Percentiles rank a stretch among this genome's conserved stretches.
These are phyloP conservation scores for Pelecanoides urinatrix DNA, from an alignment of 2,113 vertebrate genomes.

Conservation along the genomic window DNA sequence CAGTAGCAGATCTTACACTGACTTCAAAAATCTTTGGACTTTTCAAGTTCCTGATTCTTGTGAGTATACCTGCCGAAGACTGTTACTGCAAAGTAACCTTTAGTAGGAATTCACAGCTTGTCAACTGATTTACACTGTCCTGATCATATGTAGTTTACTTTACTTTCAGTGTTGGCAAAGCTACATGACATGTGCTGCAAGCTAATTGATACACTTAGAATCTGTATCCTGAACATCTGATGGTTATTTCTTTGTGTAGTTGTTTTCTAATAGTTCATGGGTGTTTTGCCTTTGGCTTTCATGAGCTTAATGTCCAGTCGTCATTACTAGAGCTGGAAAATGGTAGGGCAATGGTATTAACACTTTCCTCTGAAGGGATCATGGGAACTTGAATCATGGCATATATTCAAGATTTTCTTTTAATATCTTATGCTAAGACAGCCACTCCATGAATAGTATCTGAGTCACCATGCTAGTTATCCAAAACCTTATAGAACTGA, in stretches of 20 bases:
- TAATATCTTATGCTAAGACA: neutral
- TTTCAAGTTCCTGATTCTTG: neutral
- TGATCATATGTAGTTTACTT: neutral
- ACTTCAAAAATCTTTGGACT: neutral
- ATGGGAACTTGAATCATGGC: neutral
- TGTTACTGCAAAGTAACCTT: neutral
- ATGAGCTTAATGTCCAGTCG: neutral
- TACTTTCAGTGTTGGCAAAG: neutral
- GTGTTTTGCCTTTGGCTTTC: neutral
- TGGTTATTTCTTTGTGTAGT: neutral
- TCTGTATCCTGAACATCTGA: neutral
- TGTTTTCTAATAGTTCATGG: neutral
- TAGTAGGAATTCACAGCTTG: neutral
- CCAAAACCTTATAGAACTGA: neutral
- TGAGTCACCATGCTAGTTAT: neutral
- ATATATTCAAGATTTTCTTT: neutral
- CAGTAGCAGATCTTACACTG: neutral
- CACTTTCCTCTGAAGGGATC: neutral
- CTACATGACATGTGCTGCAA: fast-evolving
- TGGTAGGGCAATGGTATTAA: neutral
- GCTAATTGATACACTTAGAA: neutral
- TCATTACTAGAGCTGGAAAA: neutral
- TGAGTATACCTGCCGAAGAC: neutral
- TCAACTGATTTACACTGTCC: neutral
- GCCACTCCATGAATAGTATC: neutral